These are phyloP conservation scores for Blastobasis adustella DNA, from an alignment of 2,888 invertebrate species.

Conservation along the genomic window DNA sequence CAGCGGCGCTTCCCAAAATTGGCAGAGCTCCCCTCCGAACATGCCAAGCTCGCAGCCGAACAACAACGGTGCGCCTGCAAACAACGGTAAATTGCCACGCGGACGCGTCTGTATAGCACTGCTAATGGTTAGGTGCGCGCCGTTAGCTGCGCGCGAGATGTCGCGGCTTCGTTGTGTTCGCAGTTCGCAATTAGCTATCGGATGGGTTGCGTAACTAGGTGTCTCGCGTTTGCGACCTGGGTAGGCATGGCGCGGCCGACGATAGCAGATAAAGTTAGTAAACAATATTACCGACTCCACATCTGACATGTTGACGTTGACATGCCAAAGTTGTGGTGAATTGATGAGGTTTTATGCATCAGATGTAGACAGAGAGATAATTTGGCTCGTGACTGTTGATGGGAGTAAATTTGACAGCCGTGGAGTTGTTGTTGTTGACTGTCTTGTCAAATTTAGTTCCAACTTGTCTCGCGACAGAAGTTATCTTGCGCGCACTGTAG, in stretches of 20 bases:
- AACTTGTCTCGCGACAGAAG: too few relatives aligned
- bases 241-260: too few relatives aligned
- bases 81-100: slow-evolving; percentile 40
- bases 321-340: too few relatives aligned
- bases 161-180: too few relatives aligned
- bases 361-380: not conserved
- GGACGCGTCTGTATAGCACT: not conserved
- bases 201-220: too few relatives aligned
- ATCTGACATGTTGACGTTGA: too few relatives aligned
- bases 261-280: too few relatives aligned
- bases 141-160: not conserved
- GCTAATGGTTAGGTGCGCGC: not conserved
- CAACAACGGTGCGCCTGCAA: slow-evolving; percentile 63
- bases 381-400: not conserved
- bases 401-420: not conserved
- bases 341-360: too few relatives aligned
- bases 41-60: slow-evolving; percentile 67
- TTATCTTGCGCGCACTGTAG: too few relatives aligned
- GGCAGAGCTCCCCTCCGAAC: slow-evolving; percentile 61
- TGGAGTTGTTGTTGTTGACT: not conserved
- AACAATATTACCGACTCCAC: too few relatives aligned
- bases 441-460: not conserved
- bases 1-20: slow-evolving; percentile 56
- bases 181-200: too few relatives aligned
- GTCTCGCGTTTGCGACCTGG: too few relatives aligned